Base-by-base conservation (phyloP, 2,888 invertebrate species). In the Aphrophora alni region DNA sequence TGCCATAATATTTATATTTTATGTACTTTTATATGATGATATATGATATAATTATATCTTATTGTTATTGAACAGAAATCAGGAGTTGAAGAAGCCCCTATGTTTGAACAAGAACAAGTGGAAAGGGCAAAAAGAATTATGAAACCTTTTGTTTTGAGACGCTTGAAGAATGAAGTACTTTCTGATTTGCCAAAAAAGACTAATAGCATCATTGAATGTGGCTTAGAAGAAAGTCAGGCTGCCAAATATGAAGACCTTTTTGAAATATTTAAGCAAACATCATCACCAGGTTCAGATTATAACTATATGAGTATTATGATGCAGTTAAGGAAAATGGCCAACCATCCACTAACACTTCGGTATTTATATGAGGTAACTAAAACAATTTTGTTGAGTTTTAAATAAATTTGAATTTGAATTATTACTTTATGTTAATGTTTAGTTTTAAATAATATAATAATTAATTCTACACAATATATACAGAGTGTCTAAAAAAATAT, bases 101-200 rank as follows among this genome's bases (percentile, higher is more conserved):
- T 93, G n/a, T 98, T 97, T 88, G 98, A 98, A 87, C 92, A 93
- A 87, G 94, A 95, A 80, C 95, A 97, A 88, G 95, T 99, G 70
- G 93, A 93, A 17, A 96, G 98, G 86, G 98, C 98, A 0, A 98
- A 98, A 87, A 91, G 94, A 75, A 98, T 99, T 84, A 97, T 99
- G 95, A 95, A 95, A 87, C 99, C 99, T 0, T 99, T 99, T 88
- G 93, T 98, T 2, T 90, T 99, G 71, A 90, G 98, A 24, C 90
- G 99, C 80, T 89, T 98, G 73, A 98, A 98, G 88, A 25, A 5
- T 21, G 96, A 98, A 85, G 98, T 98, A 0, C 90, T 97, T 0
- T 92, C 93, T 80, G 95, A 97, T 88, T 89, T 99, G 85, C 98
- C 98, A 0, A 89, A 91, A 85, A 99, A 98, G 89, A 91, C 90